A percentile compares a stretch with the other conserved stretches of the same genome.
phyloP scores from a whole-genome alignment of 2,113 vertebrate genomes.

The Osmerus mordax region DNA sequence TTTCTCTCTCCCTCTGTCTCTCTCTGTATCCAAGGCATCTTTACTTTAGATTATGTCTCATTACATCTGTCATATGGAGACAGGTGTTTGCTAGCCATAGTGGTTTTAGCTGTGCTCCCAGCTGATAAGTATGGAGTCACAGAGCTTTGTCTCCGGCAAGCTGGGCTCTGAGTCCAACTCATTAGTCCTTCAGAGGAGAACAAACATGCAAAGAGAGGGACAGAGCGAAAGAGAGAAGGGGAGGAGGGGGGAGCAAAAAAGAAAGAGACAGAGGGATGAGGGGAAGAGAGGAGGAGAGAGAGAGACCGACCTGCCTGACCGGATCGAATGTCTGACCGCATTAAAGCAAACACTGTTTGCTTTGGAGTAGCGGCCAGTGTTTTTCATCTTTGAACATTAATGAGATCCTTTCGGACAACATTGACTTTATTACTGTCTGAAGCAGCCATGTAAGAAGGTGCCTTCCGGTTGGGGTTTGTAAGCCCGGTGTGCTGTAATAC shows the following conservation, averaged over 20 bases:
- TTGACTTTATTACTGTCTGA: slow-evolving; percentile 43
- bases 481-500: not conserved
- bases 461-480: slow-evolving; percentile 6
- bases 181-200: no score
- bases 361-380: slow-evolving; percentile 42
- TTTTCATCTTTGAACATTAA: slow-evolving; percentile 57
- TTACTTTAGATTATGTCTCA: no score
- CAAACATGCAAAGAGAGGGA: not conserved
- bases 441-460: slow-evolving; percentile 1
- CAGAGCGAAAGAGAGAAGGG: not conserved
- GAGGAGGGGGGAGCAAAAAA: not conserved
- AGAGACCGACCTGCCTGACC: slow-evolving; percentile 6
- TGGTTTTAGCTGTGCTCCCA: no score
- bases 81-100: no score
- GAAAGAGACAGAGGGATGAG: not conserved
- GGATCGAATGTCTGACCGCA: slow-evolving; percentile 36
- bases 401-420: slow-evolving; percentile 63
- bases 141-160: no score
- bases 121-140: no score
- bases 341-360: slow-evolving; percentile 51
- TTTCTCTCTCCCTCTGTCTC: no score
- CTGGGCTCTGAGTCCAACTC: no score
- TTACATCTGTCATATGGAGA: no score
- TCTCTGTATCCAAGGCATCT: no score
- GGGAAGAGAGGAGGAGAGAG: not conserved